phyloP scores from a whole-genome alignment of 2,888 invertebrate genomes.

The Chrysodeixis includens region DNA sequence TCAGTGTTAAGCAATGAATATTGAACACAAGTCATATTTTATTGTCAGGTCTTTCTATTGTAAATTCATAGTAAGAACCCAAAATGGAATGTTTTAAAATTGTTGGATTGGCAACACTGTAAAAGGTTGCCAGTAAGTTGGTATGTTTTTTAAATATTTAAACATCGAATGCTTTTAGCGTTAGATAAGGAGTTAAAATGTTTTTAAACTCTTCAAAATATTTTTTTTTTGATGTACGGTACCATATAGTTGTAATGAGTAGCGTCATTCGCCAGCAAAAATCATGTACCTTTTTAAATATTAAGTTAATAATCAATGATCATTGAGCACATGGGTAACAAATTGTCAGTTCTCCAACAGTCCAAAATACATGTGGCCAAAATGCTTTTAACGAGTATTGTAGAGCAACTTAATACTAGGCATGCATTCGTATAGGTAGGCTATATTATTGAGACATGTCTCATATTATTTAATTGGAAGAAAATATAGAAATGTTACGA shows the following conservation, averaged over 20 bases:
- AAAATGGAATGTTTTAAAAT: neutral
- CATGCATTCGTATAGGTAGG: neutral
- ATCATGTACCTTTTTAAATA: neutral
- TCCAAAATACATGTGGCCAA: neutral
- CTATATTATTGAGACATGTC: neutral
- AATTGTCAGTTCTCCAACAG: neutral
- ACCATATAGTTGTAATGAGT: neutral
- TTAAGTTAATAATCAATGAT: neutral
- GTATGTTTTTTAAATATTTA: neutral
- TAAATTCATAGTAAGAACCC: neutral
- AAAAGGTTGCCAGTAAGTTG: neutral
- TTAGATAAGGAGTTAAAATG: neutral
- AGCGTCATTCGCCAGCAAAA: neutral
- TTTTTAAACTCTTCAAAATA: neutral
- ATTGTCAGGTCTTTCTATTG: neutral
- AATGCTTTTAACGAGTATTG: neutral
- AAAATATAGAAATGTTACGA: neutral
- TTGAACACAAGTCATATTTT: neutral
- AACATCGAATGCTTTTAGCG: neutral
- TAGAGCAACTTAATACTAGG: neutral
- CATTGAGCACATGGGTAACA: neutral
- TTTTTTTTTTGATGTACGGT: neutral
- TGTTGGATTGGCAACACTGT: conserved; percentile 3
- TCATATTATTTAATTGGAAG: neutral
- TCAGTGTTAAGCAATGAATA: neutral